Conservation (phyloP, 2,888 invertebrate species). For the Tiphia femorata region DNA sequence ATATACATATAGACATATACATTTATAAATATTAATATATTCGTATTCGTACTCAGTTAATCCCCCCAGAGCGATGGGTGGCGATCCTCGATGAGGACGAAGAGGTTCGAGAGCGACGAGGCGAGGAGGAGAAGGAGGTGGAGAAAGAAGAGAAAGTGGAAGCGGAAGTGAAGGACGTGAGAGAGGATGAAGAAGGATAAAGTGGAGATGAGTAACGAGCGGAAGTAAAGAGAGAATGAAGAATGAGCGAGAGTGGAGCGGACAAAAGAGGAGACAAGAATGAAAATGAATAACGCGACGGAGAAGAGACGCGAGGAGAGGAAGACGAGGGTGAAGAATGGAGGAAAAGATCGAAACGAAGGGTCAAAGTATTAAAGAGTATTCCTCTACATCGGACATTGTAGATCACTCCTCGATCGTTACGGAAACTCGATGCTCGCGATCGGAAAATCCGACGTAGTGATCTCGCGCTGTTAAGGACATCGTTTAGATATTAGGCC, state of each 20-base stretch:
- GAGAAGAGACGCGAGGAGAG: no score
- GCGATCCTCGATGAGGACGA: slow-evolving; percentile 3
- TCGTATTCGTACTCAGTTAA: slow-evolving; percentile 21
- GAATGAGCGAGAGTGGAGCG: no score
- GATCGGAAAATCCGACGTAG: slow-evolving; percentile 13
- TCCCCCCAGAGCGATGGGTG: slow-evolving; percentile 6
- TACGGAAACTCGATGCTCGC: slow-evolving; percentile 18
- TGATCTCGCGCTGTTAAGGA: slow-evolving; percentile 23
- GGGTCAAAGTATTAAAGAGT: slow-evolving; percentile 11
- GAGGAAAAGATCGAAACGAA: no score
- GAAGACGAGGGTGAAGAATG: no score
- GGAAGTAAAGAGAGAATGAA: background rate
- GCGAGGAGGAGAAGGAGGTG: background rate
- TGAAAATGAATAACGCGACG: no score
- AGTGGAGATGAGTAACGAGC: background rate
- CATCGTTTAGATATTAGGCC: slow-evolving; percentile 19
- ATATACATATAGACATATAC: slow-evolving; percentile 38
- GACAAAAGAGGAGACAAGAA: no score
- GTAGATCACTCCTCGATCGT: slow-evolving; percentile 3
- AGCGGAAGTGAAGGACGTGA: background rate
- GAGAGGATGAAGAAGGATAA: background rate
- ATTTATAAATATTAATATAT: slow-evolving; percentile 49
- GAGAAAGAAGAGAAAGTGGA: background rate
- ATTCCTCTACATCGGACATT: slow-evolving; percentile 7
- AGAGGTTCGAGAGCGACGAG: no score